phyloP scores from a whole-genome alignment of 2,113 vertebrate species.

The Chloroceryle aenea region DNA sequence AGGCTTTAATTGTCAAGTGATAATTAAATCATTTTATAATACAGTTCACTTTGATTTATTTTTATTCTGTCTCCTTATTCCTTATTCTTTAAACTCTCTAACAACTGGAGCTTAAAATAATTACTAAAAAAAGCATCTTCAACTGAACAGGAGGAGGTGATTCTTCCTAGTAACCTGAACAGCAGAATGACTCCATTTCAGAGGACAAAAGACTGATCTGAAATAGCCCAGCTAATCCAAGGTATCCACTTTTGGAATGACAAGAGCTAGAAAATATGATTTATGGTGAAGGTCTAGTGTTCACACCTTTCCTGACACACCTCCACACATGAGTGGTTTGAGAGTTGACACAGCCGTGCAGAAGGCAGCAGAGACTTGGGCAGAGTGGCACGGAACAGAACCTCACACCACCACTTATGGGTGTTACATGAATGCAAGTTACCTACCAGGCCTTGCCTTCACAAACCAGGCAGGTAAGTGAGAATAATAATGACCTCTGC shows the following conservation, averaged over 20 bases:
- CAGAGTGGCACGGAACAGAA: background rate
- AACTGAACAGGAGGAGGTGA: rapidly evolving
- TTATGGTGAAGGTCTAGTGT: background rate
- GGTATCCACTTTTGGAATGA: background rate
- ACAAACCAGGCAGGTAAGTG: background rate
- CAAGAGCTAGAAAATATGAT: background rate
- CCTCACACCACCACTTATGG: background rate
- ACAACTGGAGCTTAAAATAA: background rate
- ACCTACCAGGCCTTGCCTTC: background rate
- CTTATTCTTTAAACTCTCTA: background rate
- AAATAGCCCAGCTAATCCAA: background rate
- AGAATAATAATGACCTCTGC: background rate
- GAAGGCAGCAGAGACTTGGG: background rate
- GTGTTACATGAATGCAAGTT: background rate
- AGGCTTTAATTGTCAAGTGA: background rate
- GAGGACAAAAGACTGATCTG: background rate
- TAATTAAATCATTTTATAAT: background rate
- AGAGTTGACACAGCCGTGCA: background rate
- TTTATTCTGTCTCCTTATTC: background rate
- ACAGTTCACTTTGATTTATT: background rate
- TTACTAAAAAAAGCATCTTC: background rate
- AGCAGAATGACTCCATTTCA: background rate
- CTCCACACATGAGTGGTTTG: rapidly evolving
- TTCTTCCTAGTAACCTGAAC: background rate
- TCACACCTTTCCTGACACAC: background rate